A percentile compares a stretch with the other conserved stretches of the same genome.
Conservation (phyloP, 2,888 invertebrate species). For the Smittia aterrima region DNA sequence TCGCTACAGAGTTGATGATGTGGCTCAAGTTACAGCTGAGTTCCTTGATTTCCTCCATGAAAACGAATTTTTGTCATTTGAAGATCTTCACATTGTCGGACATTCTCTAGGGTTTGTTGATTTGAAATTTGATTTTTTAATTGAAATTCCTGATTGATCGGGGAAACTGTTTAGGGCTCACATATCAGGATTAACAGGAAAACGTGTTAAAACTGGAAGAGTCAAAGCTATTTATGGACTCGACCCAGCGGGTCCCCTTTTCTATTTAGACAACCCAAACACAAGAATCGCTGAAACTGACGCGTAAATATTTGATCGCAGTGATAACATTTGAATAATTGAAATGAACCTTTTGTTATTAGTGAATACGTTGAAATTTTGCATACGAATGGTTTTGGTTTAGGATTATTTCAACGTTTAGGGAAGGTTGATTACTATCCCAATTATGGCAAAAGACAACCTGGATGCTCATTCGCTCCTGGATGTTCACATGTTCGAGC, state of each 20-base stretch:
- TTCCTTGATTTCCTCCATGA: slow-evolving; percentile 42
- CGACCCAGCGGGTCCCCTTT: slow-evolving; percentile 45
- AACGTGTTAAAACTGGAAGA: slow-evolving; percentile 57
- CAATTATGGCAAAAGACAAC: slow-evolving; percentile 57
- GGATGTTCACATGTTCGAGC: slow-evolving; percentile 55
- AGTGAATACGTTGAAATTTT: slow-evolving; percentile 52
- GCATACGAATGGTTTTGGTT: slow-evolving; percentile 49
- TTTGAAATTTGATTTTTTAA: too few relatives aligned
- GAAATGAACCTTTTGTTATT: too few relatives aligned
- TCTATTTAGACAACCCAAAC: not conserved
- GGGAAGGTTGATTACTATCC: slow-evolving; percentile 57
- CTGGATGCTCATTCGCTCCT: slow-evolving; percentile 54
- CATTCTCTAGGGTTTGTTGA: slow-evolving; percentile 1
- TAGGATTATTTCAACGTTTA: slow-evolving; percentile 50
- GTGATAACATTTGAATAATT: slow-evolving; percentile 42
- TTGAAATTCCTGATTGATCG: too few relatives aligned
- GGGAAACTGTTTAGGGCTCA: not conserved
- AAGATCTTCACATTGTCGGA: not conserved
- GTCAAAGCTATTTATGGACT: slow-evolving; percentile 56
- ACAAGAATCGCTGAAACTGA: not conserved
- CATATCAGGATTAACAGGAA: slow-evolving; percentile 59
- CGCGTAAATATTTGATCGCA: not conserved
- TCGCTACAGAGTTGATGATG: slow-evolving; percentile 50
- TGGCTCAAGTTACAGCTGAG: slow-evolving; percentile 38
- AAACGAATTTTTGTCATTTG: not conserved